Evolutionary conservation across 2,797 vertebrate species (phyloP).

Genomic region (Spizella passerina): DNA sequence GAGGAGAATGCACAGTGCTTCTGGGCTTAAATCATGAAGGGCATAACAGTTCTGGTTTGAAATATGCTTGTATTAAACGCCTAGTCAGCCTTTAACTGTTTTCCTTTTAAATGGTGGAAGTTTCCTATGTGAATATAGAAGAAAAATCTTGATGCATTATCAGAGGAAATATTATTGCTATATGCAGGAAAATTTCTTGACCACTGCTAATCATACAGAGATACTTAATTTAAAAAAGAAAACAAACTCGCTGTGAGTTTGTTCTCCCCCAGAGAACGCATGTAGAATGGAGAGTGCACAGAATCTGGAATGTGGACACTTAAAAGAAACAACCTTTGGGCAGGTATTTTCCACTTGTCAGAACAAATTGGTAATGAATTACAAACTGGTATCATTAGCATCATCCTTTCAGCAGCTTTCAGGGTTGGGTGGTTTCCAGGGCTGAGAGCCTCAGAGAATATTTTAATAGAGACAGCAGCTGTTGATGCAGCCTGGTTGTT

Average conservation of each 20-base stretch:
- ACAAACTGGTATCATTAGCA: neutral
- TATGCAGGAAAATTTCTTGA: neutral
- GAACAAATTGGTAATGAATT: slow-evolving; percentile 1
- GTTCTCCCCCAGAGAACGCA: neutral
- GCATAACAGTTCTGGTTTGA: neutral
- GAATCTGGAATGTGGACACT: neutral
- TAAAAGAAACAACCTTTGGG: neutral
- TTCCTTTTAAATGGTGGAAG: neutral
- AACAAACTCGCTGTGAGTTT: neutral
- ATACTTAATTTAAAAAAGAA: neutral
- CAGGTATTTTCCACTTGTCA: neutral
- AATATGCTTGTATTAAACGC: neutral
- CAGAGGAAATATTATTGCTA: neutral
- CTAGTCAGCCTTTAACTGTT: neutral
- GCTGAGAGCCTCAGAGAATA: neutral
- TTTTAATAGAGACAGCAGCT: neutral
- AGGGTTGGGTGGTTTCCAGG: neutral
- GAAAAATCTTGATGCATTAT: neutral
- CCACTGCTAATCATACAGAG: neutral
- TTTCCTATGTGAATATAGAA: neutral
- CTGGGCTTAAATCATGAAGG: neutral
- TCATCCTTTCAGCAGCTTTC: neutral
- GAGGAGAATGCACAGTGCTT: neutral
- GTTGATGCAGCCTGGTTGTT: neutral
- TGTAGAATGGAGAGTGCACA: neutral